Base-by-base conservation (phyloP, 2,888 invertebrate genomes). In the Sinotaia quadrata region DNA sequence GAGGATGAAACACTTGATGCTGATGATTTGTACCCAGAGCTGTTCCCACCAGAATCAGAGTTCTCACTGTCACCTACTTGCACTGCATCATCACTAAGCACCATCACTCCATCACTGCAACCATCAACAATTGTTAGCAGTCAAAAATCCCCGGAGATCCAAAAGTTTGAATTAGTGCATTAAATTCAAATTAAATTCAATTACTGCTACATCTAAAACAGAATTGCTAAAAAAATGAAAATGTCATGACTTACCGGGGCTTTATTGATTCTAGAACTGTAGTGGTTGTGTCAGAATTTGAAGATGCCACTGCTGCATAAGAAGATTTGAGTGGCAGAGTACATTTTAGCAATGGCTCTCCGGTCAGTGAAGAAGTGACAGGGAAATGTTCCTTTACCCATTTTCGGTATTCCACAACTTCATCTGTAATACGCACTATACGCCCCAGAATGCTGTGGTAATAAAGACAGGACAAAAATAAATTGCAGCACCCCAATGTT, bases 341-440 rank as follows among this genome's bases (percentile, higher is more conserved):
- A n/a, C n/a, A n/a, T n/a, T n/a, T n/a, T n/a, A n/a, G n/a, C n/a
- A n/a, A n/a, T n/a, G n/a, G n/a, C n/a, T n/a, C n/a, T n/a, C 47
- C 44, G 1, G 68, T 44, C 24, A 74, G 74, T 31, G 59, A 54
- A 15, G 67, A 67, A 29, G 73, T 67, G 18, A 86, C 72, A 18
- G 89, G 88, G 79, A 90, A 91, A 52, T 82, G 91, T 75, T 91
- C 91, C 78, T 91, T 91, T 71, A 93, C 91, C 92, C 92, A 92
- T 71, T 89, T 88, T 65, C 94, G 90, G 84, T 93, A 94, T 36
- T 91, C 91, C 74, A 93, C 91, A 56, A 98, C 97, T 90, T 96
- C 95, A 89, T 97, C 96, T 54, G 97, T 96, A 69, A 98, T 94
- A 82, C 95, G 92, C 82, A 98, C 92, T 79, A 98, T 94, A 82